Evolutionary conservation across 2,888 invertebrate species (phyloP).

Genomic region (Sipha maydis): DNA sequence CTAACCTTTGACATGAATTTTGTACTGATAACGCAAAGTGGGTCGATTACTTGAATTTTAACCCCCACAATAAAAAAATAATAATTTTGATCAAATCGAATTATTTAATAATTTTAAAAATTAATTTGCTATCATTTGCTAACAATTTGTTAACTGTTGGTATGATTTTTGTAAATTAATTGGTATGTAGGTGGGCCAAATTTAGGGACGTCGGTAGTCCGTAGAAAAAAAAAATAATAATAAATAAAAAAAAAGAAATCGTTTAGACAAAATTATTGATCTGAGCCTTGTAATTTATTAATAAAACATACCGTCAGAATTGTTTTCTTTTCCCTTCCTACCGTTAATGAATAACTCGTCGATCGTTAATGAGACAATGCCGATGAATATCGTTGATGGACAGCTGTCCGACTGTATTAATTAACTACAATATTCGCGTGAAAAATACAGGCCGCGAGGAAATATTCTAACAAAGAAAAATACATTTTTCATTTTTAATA

Average conservation of each 20-base stretch:
- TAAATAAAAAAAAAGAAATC: slow-evolving; percentile 8
- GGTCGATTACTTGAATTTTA: no score
- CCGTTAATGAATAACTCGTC: slow-evolving; percentile 7
- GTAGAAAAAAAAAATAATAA: neutral
- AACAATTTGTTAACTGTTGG: no score
- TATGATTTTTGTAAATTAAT: no score
- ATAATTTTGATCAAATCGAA: no score
- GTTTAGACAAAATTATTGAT: slow-evolving; percentile 42
- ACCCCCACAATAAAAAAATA: no score
- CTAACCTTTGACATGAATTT: no score
- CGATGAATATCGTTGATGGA: slow-evolving; percentile 54
- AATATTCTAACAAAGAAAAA: slow-evolving; percentile 42
- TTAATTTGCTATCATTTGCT: no score
- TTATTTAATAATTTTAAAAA: no score
- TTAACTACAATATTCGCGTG: slow-evolving; percentile 43
- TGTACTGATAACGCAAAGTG: no score
- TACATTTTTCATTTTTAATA: slow-evolving; percentile 54
- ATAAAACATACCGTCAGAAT: slow-evolving; percentile 39
- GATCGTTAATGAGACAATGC: slow-evolving; percentile 60
- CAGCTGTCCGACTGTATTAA: slow-evolving; percentile 57
- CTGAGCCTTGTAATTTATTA: slow-evolving; percentile 46
- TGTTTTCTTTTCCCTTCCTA: slow-evolving; percentile 25
- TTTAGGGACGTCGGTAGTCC: no score
- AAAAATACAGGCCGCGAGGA: slow-evolving; percentile 33
- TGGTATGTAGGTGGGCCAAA: no score